Conservation (phyloP, 2,888 invertebrate genomes). For the Bibio marci region DNA sequence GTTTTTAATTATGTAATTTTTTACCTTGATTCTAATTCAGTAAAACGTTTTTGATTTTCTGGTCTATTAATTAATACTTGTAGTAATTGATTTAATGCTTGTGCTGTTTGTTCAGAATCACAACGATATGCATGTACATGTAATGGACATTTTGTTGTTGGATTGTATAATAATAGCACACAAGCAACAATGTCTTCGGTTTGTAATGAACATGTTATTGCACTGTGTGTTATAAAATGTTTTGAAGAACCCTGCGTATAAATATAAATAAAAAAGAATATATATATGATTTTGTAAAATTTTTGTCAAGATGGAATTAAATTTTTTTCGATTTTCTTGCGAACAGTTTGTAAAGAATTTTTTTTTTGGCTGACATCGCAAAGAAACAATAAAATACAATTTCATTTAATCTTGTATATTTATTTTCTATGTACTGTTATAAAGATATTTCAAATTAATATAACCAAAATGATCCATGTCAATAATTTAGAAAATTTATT, state of each 20-base stretch:
- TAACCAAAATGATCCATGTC: no score
- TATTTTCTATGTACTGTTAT: no score
- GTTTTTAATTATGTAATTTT: constrained; percentile 24
- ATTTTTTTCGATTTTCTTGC: constrained; percentile 19
- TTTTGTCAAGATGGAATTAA: background rate
- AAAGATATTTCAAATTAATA: no score
- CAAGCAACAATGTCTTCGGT: constrained; percentile 88
- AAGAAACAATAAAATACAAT: no score
- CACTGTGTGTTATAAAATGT: constrained; percentile 86
- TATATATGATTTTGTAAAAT: background rate
- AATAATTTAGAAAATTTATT: no score
- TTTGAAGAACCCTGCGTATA: constrained; percentile 56
- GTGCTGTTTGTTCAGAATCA: constrained; percentile 85
- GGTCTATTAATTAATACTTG: constrained; percentile 66
- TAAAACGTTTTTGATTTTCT: constrained; percentile 71
- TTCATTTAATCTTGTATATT: no score
- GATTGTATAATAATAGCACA: constrained; percentile 83
- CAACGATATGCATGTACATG: constrained; percentile 92
- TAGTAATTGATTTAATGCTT: constrained; percentile 68
- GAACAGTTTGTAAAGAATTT: background rate
- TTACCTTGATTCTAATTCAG: constrained; percentile 51
- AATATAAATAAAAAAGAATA: constrained; percentile 4
- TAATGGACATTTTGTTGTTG: constrained; percentile 82
- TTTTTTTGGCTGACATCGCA: no score
- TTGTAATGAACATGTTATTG: constrained; percentile 79